Base-by-base conservation (phyloP, 1,140 invertebrate genomes). In the Oncopodura yosiiana region DNA sequence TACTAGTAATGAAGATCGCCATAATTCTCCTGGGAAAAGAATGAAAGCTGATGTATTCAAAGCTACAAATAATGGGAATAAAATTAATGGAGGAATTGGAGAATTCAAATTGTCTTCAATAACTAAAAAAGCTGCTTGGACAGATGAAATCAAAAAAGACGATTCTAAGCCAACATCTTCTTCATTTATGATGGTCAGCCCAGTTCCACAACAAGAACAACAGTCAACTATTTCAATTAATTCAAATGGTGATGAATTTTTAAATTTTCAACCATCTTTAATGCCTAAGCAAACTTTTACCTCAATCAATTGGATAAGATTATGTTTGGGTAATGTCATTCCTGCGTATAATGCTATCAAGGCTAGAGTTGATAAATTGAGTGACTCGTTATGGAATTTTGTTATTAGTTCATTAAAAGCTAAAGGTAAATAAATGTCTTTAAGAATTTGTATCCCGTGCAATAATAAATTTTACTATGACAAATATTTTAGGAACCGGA, bases 221-320 rank as follows among this genome's bases (percentile, higher is more conserved):
- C 30, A 34, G 14, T 34, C 30, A 34, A 9, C n/a, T 8, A 9
- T n/a, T 34, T 8, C 30, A 9, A 8, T 9, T 8, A 34, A 34
- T n/a, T 34, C n/a, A n/a, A 34, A 34, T 9, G 14, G 14, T 9
- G 6, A n/a, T 8, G 30, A 34, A 34, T 8, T 34, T 34, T 8
- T 34, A 34, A 34, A 34, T 34, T 34, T 34, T 9, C 8, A 34
- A n/a, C n/a, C n/a, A n/a, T n/a, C n/a, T n/a, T n/a, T n/a, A n/a
- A n/a, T n/a, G n/a, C n/a, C n/a, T n/a, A n/a, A n/a, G n/a, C n/a
- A n/a, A n/a, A n/a, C n/a, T n/a, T n/a, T n/a, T n/a, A n/a, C n/a
- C n/a, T n/a, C n/a, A n/a, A n/a, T n/a, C n/a, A n/a, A n/a, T 3
- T 63, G 61, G 61, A 49, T 60, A 24, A 46, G 56, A 36, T 45